Evolutionary conservation across 2,888 invertebrate genomes (phyloP), one percentile per base, ranked within the genome.

Genomic region (Venusia cambrica): DNA sequence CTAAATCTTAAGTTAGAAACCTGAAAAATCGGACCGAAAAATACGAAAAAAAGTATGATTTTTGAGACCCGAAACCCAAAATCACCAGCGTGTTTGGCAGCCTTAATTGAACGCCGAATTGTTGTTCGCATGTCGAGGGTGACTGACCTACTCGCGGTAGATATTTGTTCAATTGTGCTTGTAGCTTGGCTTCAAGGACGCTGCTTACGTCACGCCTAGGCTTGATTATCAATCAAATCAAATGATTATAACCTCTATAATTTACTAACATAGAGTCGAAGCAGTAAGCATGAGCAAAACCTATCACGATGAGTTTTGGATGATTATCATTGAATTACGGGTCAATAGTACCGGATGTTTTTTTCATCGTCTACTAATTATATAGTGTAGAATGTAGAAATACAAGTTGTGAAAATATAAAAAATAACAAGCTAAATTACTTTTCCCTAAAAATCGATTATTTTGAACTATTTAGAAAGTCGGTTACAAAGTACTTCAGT

Each of bases 101-200:
- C 31, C 39, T 31, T 41, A 28, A 27, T 38, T 16, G 28, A 47
- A 45, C 37, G 17, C 44, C 20, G 45, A 49, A 43, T 45, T 48
- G 45, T 43, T 60, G 54, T 56, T 49, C 45, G 41, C 43, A 40
- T 49, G 49, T 46, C 44, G 41, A 57, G 69, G 80, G 80, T 84
- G 72, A 84, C 54, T 76, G 80, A 80, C 76, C 79, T 52, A 59
- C 59, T 65, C 57, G 49, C 51, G 44, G 57, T 57, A 59, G 72
- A 67, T 79, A 75, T 80, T 80, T 80, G 73, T 71, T 74, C 78
- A 77, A 78, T 74, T 78, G 73, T 76, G 75, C 73, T 73, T 73
- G 72, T 76, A 69, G 71, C 69, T 72, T 73, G 66, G 67, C 64
- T 68, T 57, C 83, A 84, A 84, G 84, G 83, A 79, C 83, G 62